Percentiles rank a stretch among this genome's conserved stretches.
phyloP scores from a whole-genome alignment of 1,140 invertebrate species.

The Vanessa atalanta region DNA sequence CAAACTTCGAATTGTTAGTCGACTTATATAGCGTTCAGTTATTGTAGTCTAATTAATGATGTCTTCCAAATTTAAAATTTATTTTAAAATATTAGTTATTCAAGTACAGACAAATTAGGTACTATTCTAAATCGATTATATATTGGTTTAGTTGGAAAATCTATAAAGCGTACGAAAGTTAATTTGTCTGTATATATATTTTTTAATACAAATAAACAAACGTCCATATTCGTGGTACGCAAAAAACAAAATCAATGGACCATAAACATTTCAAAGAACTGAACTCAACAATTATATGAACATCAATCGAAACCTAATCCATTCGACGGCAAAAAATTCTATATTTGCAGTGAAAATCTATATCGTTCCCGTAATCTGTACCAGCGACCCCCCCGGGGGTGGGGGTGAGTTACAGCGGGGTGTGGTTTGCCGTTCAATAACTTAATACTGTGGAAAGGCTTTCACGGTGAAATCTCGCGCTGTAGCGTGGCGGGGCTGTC shows the following conservation, averaged over 20 bases:
- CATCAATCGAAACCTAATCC: conserved; percentile 32
- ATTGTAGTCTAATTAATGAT: too few relatives aligned
- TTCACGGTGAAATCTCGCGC: conserved; percentile 78
- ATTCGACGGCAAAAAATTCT: conserved; percentile 29
- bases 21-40: too few relatives aligned
- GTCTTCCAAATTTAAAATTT: too few relatives aligned
- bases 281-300: conserved; percentile 29
- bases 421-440: conserved; percentile 80
- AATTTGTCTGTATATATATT: too few relatives aligned
- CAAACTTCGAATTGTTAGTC: too few relatives aligned
- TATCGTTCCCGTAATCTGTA: conserved; percentile 54
- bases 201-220: too few relatives aligned
- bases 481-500: conserved; percentile 49
- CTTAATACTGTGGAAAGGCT: conserved; percentile 78
- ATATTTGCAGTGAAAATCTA: conserved; percentile 29
- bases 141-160: too few relatives aligned
- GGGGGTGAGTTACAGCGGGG: conserved; percentile 67
- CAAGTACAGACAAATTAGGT: too few relatives aligned
- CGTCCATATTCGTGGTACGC: too few relatives aligned
- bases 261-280: conserved; percentile 11
- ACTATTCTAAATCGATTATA: too few relatives aligned
- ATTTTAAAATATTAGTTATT: too few relatives aligned
- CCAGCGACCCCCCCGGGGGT: conserved; percentile 44
- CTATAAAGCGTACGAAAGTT: too few relatives aligned
- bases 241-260: neutral